Evolutionary conservation across 2,888 invertebrate species (phyloP).

Genomic region (Ophion slaviceki): DNA sequence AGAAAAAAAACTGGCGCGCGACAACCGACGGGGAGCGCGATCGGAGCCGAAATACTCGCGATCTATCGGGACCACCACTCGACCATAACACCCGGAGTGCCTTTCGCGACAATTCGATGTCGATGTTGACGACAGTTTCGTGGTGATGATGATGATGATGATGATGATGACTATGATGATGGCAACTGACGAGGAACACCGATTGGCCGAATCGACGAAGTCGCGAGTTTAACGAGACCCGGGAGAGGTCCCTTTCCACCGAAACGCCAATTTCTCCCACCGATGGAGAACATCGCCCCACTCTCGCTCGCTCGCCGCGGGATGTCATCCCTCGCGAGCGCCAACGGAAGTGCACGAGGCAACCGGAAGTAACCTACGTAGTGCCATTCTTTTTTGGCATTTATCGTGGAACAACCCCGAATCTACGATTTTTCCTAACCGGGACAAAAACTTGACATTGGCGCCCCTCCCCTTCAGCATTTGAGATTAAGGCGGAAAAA

Average conservation of each 20-base stretch:
- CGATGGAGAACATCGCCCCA: neutral
- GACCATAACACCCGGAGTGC: neutral
- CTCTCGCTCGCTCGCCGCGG: neutral
- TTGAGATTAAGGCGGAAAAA: too few species aligned
- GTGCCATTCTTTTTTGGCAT: neutral
- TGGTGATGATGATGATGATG: neutral
- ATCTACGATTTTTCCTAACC: too few species aligned
- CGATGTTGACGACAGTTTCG: neutral
- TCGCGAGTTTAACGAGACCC: neutral
- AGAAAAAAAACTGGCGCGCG: neutral
- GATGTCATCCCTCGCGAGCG: neutral
- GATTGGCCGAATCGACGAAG: neutral
- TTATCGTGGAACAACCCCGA: too few species aligned
- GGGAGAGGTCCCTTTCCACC: neutral
- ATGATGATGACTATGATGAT: neutral
- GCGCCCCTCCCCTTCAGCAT: too few species aligned
- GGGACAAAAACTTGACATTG: too few species aligned
- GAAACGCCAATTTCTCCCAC: neutral
- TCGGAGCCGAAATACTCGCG: neutral
- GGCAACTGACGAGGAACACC: neutral
- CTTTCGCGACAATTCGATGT: neutral
- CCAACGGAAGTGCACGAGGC: neutral
- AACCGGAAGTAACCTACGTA: neutral
- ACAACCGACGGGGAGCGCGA: neutral
- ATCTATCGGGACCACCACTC: too few species aligned